Evolutionary conservation across 2,113 vertebrate genomes (phyloP).

Genomic region (Odontophorus gujanensis): DNA sequence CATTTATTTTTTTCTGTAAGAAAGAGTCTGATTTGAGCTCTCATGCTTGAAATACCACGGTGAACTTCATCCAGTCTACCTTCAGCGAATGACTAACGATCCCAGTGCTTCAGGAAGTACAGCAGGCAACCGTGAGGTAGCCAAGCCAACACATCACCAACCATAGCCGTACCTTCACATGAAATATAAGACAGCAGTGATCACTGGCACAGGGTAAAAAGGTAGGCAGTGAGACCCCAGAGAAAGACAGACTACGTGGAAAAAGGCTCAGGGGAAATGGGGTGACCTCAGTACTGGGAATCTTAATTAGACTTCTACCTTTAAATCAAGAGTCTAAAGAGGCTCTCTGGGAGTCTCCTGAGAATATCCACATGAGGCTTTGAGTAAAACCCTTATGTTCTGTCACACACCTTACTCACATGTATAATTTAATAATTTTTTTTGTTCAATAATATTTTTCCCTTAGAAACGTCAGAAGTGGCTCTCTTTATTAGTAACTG

Average conservation of each 20-base stretch:
- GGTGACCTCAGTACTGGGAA: background rate
- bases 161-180: background rate
- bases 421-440: accelerated
- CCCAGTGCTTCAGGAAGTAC: background rate
- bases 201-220: background rate
- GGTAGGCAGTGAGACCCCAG: background rate
- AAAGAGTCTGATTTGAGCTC: background rate
- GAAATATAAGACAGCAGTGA: background rate
- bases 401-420: background rate
- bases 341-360: background rate
- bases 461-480: background rate
- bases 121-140: background rate
- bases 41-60: conserved; percentile 5
- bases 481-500: background rate
- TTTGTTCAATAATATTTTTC: background rate
- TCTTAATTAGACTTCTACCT: background rate
- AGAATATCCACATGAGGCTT: background rate
- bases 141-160: background rate
- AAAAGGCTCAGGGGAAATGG: background rate
- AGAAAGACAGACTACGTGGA: background rate
- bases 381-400: background rate
- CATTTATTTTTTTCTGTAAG: background rate
- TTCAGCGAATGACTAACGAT: background rate
- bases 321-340: background rate
- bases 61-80: conserved; percentile 1